Evolutionary conservation across 2,797 vertebrate species (phyloP), one percentile per base, ranked within the genome.

Genomic region (Enteromius trimaculatus): DNA sequence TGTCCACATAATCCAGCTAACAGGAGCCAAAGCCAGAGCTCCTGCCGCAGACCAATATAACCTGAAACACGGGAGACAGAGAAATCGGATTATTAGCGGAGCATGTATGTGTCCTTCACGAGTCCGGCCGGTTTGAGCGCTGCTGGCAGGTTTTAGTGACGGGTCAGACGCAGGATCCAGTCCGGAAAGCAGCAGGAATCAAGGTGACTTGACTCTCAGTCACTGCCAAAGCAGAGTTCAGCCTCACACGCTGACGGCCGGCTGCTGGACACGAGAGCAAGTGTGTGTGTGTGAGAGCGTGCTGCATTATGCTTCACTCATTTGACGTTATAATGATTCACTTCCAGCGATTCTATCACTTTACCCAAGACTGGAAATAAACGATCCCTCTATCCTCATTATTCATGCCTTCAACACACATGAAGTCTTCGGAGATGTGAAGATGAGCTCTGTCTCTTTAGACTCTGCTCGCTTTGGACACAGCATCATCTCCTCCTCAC

Each of bases 121-220:
- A 34, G 14, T 74, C 47, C 1, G 60, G 49, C 31, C 34, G n/a
- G 55, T 80, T 80, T 58, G 77, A 77, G 55, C 31, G 62, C 37
- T 79, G 49, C 72, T 77, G 79, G 80, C 82, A 80, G 84, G 64
- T 79, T 65, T 51, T 39, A 44, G 79, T 75, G 83, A 58, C 75
- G 74, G 76, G 75, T 83, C 74, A 81, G 64, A 4, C 3, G 7
- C 62, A 84, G 81, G 69, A 79, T 53, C 23, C 51, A 47, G 81
- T 49, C 58, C 71, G 51, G 62, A 66, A 76, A 86, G 62, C 86
- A 84, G 84, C 85, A 81, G 87, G 87, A 80, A 87, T 84, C 87
- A 88, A 90, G 87, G 89, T 88, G 89, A 90, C 87, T 80, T 66
- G n/a, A 71, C 47, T 62, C 65, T 17, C 34, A 31, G 42, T 60